These are phyloP conservation scores for Mustelus asterias DNA, from an alignment of 2,113 vertebrate genomes.

Conservation along the genomic window DNA sequence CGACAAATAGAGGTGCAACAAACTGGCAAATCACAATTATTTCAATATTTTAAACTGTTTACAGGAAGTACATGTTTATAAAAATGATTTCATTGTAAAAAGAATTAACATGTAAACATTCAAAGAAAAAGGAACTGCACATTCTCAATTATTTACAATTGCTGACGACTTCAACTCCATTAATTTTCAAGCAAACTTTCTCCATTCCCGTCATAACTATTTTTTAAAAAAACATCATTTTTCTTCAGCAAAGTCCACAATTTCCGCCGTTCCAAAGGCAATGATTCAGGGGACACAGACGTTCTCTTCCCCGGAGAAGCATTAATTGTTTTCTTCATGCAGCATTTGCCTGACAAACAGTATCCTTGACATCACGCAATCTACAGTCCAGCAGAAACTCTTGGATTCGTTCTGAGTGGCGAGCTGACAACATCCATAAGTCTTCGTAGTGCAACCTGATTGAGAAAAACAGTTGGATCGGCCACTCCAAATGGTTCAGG, in stretches of 20 bases:
- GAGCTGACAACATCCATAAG: constrained; percentile 40
- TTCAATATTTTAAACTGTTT: constrained; percentile 69
- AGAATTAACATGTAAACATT: constrained; percentile 90
- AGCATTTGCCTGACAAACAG: neutral
- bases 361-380: constrained; percentile 13
- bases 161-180: constrained; percentile 41
- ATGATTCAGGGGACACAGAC: neutral
- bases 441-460: constrained; percentile 45
- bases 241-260: constrained; percentile 25
- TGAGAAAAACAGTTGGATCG: constrained; percentile 29
- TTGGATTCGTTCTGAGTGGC: constrained; percentile 43
- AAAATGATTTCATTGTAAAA: constrained; percentile 90
- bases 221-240: neutral
- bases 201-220: neutral
- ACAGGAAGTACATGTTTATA: constrained; percentile 74
- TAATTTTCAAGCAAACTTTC: neutral
- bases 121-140: constrained; percentile 59
- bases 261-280: neutral
- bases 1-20: constrained; percentile 48
- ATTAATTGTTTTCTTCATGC: neutral
- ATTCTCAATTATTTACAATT: constrained; percentile 67
- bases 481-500: constrained; percentile 47
- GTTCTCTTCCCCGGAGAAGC: neutral
- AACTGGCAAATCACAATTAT: constrained; percentile 61
- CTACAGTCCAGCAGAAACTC: neutral